Base-by-base conservation (phyloP, 1,140 invertebrate genomes). In the Drosophila lowei region DNA sequence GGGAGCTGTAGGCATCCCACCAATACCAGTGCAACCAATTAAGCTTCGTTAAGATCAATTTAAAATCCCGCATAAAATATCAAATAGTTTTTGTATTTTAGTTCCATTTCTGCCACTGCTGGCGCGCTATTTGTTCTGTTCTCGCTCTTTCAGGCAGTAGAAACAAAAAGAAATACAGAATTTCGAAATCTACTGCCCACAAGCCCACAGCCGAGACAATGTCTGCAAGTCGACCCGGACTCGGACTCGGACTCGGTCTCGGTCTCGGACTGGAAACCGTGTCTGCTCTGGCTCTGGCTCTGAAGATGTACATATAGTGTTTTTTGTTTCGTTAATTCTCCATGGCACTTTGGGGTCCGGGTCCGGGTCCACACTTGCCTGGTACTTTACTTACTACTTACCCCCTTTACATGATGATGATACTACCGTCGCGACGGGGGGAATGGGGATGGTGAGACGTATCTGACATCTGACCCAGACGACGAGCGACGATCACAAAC, bases 31-130 rank as follows among this genome's bases (percentile, higher is more conserved):
- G 72, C 90, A 61, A 53, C 66, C 90, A 91, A 91, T 91, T 91
- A 91, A 91, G 90, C 88, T 90, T 91, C 90, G 85, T 91, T 91
- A 91, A 91, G 88, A 91, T 89, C 90, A 91, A 91, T 91, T 91
- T 91, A 91, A 79, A 90, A 81, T 90, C 90, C 90, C 85, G 90
- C 90, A 91, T 91, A 89, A 89, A 90, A 90, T 84, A 77, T 76
- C 78, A 86, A 86, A 86, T 86, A 86, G 83, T 88, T 86, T 81
- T 86, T 88, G 83, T 86, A 89, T 86, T 86, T 86, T 86, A 86
- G 81, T 86, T 81, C 66, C 78, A 83, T 77, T 77, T 77, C 63
- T 83, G 70, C 47, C 63, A 61, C 56, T 46, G 44, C 44, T 43
- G 55, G 75, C 9, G 7, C 54, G 79, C 74, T 74, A 78, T 83